Conservation (phyloP, 1,140 invertebrate species). For the Pygmarrhopalites habei region DNA sequence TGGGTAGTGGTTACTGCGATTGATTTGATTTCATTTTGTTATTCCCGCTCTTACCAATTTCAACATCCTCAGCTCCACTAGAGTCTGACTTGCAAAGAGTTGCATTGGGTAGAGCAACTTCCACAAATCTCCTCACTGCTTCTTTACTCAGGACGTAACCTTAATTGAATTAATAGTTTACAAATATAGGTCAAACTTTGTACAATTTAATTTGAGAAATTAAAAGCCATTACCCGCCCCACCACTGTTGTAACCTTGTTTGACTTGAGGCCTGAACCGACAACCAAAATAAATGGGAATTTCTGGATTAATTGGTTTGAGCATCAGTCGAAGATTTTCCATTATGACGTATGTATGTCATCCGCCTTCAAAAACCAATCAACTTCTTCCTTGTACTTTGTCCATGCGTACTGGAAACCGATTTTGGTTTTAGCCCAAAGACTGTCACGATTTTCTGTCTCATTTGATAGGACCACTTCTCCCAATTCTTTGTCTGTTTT, state of each 20-base stretch:
- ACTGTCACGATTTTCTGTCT: constrained; percentile 78
- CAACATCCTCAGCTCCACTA: constrained; percentile 8
- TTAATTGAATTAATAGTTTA: constrained; percentile 10
- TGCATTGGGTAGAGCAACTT: constrained; percentile 9
- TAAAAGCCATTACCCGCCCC: too few relatives aligned
- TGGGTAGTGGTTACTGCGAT: too few relatives aligned
- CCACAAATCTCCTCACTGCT: constrained; percentile 14
- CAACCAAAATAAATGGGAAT: constrained; percentile 82
- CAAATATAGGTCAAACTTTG: too few relatives aligned
- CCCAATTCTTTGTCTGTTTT: constrained; percentile 47
- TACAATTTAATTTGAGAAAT: too few relatives aligned
- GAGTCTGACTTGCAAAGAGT: background rate
- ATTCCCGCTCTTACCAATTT: too few relatives aligned
- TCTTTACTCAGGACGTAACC: constrained; percentile 24
- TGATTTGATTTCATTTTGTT: too few relatives aligned
- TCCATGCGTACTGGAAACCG: constrained; percentile 81
- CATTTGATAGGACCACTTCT: constrained; percentile 47
- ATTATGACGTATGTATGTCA: constrained; percentile 79
- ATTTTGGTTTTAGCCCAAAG: constrained; percentile 95
- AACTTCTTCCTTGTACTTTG: constrained; percentile 68
- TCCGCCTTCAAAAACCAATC: constrained; percentile 95
- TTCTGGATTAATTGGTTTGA: constrained; percentile 60
- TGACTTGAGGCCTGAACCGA: constrained; percentile 77
- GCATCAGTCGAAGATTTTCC: constrained; percentile 84
- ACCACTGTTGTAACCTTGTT: constrained; percentile 88